Conservation (phyloP, 2,797 vertebrate species). For the Nothura maculosa region DNA sequence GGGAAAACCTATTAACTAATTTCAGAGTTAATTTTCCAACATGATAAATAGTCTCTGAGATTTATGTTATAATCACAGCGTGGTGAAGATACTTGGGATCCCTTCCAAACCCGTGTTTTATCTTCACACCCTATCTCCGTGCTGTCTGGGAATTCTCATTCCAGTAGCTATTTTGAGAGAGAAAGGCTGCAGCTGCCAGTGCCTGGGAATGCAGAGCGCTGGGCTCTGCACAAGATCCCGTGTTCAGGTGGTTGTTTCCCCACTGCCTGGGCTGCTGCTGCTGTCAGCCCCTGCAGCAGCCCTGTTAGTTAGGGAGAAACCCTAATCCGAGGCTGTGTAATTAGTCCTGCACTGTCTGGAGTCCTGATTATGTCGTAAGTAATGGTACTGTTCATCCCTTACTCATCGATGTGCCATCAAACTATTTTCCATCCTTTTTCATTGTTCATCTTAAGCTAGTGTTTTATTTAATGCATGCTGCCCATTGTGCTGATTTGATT, state of each 20-base stretch:
- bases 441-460: neutral
- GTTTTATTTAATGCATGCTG: neutral
- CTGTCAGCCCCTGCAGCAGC: neutral
- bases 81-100: constrained; percentile 1
- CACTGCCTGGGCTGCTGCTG: neutral
- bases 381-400: neutral
- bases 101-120: neutral
- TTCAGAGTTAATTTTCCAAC: neutral
- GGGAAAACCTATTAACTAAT: neutral
- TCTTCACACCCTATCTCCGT: neutral
- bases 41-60: neutral
- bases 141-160: neutral
- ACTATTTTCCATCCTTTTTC: neutral
- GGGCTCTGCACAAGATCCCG: fast-evolving
- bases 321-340: neutral
- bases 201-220: fast-evolving
- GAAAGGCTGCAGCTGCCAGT: neutral
- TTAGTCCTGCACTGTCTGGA: neutral
- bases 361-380: neutral
- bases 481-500: neutral
- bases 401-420: neutral
- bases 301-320: neutral
- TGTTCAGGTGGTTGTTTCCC: neutral
- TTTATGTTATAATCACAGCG: neutral
- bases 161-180: constrained; percentile 15